Evolutionary conservation across 2,113 vertebrate species (phyloP).

Genomic region (Symphodus melops): DNA sequence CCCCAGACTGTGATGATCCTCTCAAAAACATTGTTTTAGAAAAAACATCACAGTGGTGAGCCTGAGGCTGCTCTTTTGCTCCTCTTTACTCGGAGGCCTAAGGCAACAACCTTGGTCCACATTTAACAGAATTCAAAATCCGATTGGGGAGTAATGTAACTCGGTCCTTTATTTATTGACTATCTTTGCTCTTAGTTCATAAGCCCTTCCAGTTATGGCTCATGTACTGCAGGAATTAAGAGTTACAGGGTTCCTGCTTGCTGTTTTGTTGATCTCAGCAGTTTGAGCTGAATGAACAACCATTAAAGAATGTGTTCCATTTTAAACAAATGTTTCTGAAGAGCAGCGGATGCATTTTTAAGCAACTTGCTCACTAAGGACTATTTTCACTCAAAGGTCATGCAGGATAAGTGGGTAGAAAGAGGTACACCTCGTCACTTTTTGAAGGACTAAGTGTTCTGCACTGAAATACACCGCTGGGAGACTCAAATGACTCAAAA

Average conservation of each 20-base stretch:
- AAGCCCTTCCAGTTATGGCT: neutral
- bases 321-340: slow-evolving; percentile 56
- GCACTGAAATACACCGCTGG: slow-evolving; percentile 79
- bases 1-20: slow-evolving; percentile 9
- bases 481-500: slow-evolving; percentile 85
- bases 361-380: slow-evolving; percentile 60
- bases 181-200: neutral
- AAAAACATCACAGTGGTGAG: slow-evolving; percentile 9
- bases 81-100: slow-evolving; percentile 44
- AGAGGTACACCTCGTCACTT: slow-evolving; percentile 73
- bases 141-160: neutral
- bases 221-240: neutral
- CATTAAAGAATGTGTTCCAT: slow-evolving; percentile 20
- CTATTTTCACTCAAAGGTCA: slow-evolving; percentile 76
- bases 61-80: slow-evolving; percentile 53
- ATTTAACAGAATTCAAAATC: slow-evolving; percentile 21
- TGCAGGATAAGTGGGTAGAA: slow-evolving; percentile 51
- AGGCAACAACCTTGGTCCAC: slow-evolving; percentile 35
- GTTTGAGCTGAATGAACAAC: slow-evolving; percentile 5
- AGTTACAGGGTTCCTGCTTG: neutral
- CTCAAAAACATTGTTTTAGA: slow-evolving; percentile 8
- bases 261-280: slow-evolving; percentile 29
- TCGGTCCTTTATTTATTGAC: slow-evolving; percentile 18
- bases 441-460: slow-evolving; percentile 81
- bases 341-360: slow-evolving; percentile 41